Base-by-base conservation (phyloP, 2,888 invertebrate species). In the Drosophila borealis region DNA sequence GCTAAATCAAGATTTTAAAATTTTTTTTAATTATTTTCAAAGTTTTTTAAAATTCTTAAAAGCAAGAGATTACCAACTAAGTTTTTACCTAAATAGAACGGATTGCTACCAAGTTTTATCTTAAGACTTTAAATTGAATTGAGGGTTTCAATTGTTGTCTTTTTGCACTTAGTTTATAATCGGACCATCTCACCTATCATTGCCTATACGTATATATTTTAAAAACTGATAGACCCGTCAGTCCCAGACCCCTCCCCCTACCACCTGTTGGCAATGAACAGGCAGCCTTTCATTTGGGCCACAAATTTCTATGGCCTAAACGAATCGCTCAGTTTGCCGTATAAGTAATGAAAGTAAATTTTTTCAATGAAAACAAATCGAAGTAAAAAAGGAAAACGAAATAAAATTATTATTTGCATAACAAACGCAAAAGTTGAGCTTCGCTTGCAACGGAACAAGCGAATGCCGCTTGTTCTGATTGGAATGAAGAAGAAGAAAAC, bases 331-430 rank as follows among this genome's bases (percentile, higher is more conserved):
- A 39, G 19, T 39, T 55, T 6, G 46, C 85, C 88, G 53, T 76
- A 78, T 68, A 76, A 57, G 87, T 71, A 90, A 87, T 74, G 89
- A 88, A 88, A 88, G 87, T 85, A 85, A 76, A 88, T 90, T 69
- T 80, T 81, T 89, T 64, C 25, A 78, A 88, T 78, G 86, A 88
- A 89, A 85, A 67, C 73, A 59, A 74, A 71, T 54, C 61, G 51
- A 64, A 71, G 54, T n/a, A 41, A 9, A 48, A 36, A 57, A 44
- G 21, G 14, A 56, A 61, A 53, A 17, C 17, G 17, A 51, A 41
- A 33, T 6, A 48, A 33, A 17, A 13, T 29, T 37, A 36, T 21
- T 34, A 74, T 89, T 85, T 79, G 86, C 89, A 85, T 89, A 81
- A 85, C 73, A 84, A 81, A 71, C 54, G 54, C 71, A 67, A 44